Evolutionary conservation across 2,888 invertebrate genomes (phyloP).

Genomic region (Rhingia campestris): DNA sequence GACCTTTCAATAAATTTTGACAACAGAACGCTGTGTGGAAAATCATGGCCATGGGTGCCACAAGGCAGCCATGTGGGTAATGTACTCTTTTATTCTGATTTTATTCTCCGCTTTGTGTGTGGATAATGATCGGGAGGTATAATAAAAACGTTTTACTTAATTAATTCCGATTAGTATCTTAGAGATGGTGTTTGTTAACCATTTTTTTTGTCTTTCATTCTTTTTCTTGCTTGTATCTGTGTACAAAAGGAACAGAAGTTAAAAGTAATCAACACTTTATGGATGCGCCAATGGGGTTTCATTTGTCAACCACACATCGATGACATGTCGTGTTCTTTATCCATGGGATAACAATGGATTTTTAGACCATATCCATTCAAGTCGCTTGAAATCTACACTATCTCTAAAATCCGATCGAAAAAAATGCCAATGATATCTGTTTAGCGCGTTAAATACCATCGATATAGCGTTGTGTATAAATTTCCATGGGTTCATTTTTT

Average conservation of each 20-base stretch:
- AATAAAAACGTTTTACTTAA: conserved; percentile 73
- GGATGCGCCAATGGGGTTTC: conserved; percentile 41
- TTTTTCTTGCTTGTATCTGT: not conserved
- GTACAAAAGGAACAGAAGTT: conserved; percentile 61
- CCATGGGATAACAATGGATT: not conserved
- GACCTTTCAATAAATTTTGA: conserved; percentile 60
- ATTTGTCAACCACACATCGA: not conserved
- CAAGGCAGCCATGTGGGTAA: conserved; percentile 40
- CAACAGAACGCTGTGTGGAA: not conserved
- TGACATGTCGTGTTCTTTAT: not conserved
- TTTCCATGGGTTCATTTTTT: conserved; percentile 17
- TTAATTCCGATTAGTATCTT: conserved; percentile 69
- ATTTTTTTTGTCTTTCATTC: not conserved
- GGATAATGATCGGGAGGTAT: conserved; percentile 44
- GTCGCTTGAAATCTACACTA: not conserved
- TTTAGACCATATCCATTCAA: not conserved
- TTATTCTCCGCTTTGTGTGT: conserved; percentile 8
- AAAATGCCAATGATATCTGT: conserved; percentile 25
- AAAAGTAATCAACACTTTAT: conserved; percentile 62
- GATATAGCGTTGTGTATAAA: not conserved
- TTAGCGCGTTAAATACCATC: conserved; percentile 38
- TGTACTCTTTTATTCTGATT: conserved; percentile 37
- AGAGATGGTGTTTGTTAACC: conserved; percentile 44
- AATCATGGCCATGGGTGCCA: conserved; percentile 18
- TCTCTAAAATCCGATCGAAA: conserved; percentile 34